A percentile compares a stretch with the other conserved stretches of the same genome.
phyloP scores from a whole-genome alignment of 2,113 vertebrate genomes.

The Apteryx mantelli region DNA sequence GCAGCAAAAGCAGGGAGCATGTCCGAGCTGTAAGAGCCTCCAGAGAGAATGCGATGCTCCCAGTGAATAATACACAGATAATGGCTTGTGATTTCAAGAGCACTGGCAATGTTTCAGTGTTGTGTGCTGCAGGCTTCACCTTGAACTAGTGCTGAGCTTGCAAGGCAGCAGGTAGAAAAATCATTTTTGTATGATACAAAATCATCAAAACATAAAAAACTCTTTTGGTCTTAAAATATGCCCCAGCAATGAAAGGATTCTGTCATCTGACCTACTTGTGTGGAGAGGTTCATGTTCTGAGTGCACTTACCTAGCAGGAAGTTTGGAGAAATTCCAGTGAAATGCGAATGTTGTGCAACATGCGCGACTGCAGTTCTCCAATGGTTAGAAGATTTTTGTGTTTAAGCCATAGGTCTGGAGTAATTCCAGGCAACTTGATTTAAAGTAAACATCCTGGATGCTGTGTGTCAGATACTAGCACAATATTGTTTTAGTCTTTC shows the following conservation, averaged over 20 bases:
- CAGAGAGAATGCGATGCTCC: neutral
- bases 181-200: neutral
- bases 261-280: constrained; percentile 23
- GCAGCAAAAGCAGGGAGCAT: neutral
- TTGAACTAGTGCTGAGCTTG: neutral
- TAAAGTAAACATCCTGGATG: constrained; percentile 69
- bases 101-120: neutral
- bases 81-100: neutral
- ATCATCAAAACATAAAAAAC: neutral
- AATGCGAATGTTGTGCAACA: constrained; percentile 11
- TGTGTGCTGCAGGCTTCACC: neutral
- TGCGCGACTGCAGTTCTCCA: neutral
- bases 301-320: constrained; percentile 46
- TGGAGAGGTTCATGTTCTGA: constrained; percentile 2
- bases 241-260: neutral
- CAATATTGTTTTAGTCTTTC: constrained; percentile 52
- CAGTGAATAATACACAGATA: neutral
- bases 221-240: neutral
- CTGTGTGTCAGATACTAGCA: constrained; percentile 45
- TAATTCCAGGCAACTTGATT: constrained; percentile 47
- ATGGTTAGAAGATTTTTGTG: constrained; percentile 16
- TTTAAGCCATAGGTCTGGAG: constrained; percentile 47
- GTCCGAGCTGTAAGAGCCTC: neutral
- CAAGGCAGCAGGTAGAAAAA: neutral
- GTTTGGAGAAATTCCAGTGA: constrained; percentile 29